phyloP scores from a whole-genome alignment of 2,797 vertebrate genomes.

The Pseudochirops corinnae region DNA sequence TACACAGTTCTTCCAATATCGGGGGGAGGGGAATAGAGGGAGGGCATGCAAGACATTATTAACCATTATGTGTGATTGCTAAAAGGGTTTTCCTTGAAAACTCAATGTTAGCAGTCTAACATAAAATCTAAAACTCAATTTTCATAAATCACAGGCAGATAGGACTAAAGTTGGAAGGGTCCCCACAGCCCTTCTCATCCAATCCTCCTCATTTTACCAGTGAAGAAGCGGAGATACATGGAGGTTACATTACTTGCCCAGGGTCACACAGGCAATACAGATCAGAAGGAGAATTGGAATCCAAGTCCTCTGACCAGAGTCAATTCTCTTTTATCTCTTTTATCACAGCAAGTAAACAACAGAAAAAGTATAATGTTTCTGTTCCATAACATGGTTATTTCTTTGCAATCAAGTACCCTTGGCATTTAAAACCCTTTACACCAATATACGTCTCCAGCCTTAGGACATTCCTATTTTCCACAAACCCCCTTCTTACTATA shows the following conservation, averaged over 20 bases:
- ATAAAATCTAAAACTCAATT: not conserved
- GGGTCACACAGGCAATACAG: not conserved
- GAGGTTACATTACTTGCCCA: not conserved
- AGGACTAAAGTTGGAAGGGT: not conserved
- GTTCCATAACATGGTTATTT: not conserved
- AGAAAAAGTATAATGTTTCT: conserved; percentile 50
- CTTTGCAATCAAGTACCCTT: not conserved
- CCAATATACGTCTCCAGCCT: not conserved
- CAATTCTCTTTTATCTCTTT: not conserved
- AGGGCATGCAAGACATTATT: conserved; percentile 48
- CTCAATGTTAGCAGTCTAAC: conserved; percentile 58
- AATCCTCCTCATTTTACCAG: not conserved
- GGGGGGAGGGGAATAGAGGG: not conserved
- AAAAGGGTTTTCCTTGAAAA: conserved; percentile 51
- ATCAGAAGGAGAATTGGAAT: not conserved
- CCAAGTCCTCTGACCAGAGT: not conserved
- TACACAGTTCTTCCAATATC: not conserved
- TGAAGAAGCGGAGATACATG: not conserved
- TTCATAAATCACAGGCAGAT: not conserved
- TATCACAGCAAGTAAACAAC: conserved; percentile 31
- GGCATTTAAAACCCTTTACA: too few species aligned
- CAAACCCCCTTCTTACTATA: not conserved
- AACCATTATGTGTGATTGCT: conserved; percentile 33
- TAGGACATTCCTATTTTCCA: not conserved
- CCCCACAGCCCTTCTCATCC: not conserved